Percentiles rank a stretch among this genome's conserved stretches.
phyloP scores from a whole-genome alignment of 1,140 invertebrate genomes.

The Lysiphlebus fabarum region DNA sequence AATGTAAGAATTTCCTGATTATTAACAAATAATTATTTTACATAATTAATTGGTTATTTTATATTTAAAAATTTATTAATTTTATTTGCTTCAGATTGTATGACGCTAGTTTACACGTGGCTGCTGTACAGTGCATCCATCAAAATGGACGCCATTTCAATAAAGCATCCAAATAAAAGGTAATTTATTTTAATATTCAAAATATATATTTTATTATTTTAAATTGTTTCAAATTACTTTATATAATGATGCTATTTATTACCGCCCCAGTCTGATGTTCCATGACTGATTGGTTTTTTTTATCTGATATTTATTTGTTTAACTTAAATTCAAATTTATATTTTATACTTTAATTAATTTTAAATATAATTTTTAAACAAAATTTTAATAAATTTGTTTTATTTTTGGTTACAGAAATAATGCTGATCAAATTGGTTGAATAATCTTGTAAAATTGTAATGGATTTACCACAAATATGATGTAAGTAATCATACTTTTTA shows the following conservation, averaged over 20 bases:
- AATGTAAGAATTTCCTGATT: slow-evolving; percentile 29
- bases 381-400: neutral
- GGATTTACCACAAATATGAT: no score
- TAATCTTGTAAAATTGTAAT: no score
- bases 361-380: neutral
- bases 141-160: no score
- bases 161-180: no score
- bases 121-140: no score
- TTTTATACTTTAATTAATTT: no score
- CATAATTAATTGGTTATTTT: neutral
- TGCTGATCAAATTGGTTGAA: neutral
- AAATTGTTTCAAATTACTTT: slow-evolving; percentile 13
- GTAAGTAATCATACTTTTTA: no score
- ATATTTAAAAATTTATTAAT: slow-evolving; percentile 7
- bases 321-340: neutral
- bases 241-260: slow-evolving; percentile 29
- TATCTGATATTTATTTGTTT: slow-evolving; percentile 20
- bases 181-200: no score
- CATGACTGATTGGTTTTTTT: slow-evolving; percentile 37
- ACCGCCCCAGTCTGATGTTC: slow-evolving; percentile 44
- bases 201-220: no score
- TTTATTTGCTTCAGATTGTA: slow-evolving; percentile 8
- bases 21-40: slow-evolving; percentile 1
- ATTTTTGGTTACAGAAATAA: slow-evolving; percentile 14
- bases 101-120: slow-evolving; percentile 24